Conservation (phyloP, 2,113 vertebrate species). For the Strigops habroptila region DNA sequence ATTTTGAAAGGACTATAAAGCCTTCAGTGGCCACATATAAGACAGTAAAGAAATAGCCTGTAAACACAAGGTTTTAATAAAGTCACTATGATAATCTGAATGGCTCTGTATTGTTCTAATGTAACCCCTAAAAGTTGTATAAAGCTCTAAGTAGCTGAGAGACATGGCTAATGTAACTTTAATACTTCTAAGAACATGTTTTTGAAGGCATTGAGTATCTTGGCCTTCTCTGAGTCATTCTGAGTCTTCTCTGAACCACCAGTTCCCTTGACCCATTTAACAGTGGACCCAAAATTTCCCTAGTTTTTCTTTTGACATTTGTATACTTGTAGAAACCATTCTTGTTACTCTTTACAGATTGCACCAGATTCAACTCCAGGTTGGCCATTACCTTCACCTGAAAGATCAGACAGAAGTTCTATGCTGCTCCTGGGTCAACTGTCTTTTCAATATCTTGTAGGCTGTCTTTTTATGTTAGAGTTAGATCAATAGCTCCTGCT, state of each 20-base stretch:
- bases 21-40: neutral
- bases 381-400: neutral
- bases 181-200: neutral
- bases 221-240: neutral
- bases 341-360: neutral
- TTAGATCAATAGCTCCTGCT: neutral
- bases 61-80: neutral
- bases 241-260: neutral
- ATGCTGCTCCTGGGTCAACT: neutral
- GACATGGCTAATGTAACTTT: neutral
- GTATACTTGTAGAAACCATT: neutral
- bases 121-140: neutral
- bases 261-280: neutral
- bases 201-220: neutral
- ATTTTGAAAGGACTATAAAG: neutral
- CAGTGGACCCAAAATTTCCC: neutral
- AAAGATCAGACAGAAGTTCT: neutral
- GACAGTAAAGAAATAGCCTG: neutral
- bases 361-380: neutral
- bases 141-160: neutral
- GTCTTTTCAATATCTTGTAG: neutral
- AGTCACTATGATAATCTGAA: neutral
- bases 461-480: neutral
- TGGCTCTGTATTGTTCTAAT: neutral
- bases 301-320: neutral